Base-by-base conservation (phyloP, 2,797 vertebrate genomes). In the Lacerta bilineata region DNA sequence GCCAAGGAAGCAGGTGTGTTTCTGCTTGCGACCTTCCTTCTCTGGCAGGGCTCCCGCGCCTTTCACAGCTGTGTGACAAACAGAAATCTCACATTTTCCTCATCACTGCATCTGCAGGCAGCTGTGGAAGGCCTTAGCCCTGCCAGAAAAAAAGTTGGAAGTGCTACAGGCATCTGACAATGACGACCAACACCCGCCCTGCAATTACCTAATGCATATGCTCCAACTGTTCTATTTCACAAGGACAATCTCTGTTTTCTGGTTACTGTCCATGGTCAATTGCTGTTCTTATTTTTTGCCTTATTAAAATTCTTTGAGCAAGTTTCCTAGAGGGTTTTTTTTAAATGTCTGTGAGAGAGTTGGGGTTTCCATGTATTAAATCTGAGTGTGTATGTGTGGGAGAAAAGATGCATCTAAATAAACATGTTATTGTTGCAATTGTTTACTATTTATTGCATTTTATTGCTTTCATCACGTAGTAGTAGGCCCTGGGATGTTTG, bases 1-100 rank as follows among this genome's bases (percentile, higher is more conserved):
- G 46, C 85, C 66, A 71, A 86, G 27, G 43, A 39, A 80, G 76
- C 85, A 86, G 76, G 76, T 86, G 77, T 33, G 7, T 41, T 76
- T 69, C 25, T 18, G 43, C 4, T 71, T 50, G 23, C 36, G 64
- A 86, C 66, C 66, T 80, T 80, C 59, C 39, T 78, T 80, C 50
- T 55, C 77, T 50, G 76, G 41, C 43, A 55, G n/a, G n/a, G 36
- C 20, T 68, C 61, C 41, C 36, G 20, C 69, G 41, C 43, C 64
- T 79, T 39, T 36, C 76, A 36, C 64, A 86, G 41, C 76, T 86
- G 76, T 86, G 77, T 71, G 76, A 29, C 76, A 80, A 27, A 25
- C 11, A 86, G 43, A 71, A 36, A 39, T 69, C 64, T 29, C 71
- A 43, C 85, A 29, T 71, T 55, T 71, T 71, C n/a, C 33, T 75